Evolutionary conservation across 2,113 vertebrate genomes (phyloP).

Genomic region (Phodopus roborovskii): DNA sequence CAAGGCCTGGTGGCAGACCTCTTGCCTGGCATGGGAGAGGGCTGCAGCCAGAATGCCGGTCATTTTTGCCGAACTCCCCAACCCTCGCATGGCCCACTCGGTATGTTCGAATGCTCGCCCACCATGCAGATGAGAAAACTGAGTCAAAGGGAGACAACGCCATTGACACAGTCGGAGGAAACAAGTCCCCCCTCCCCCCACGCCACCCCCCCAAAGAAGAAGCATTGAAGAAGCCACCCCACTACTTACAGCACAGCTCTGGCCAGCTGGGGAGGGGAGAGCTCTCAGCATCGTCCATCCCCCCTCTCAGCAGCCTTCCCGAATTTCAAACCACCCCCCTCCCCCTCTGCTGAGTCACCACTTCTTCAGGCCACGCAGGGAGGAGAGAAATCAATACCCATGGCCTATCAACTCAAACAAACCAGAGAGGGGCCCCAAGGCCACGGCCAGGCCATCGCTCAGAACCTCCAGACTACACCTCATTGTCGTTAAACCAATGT

Average conservation of each 20-base stretch:
- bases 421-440: not conserved
- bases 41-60: not conserved
- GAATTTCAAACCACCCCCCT: constrained; percentile 19
- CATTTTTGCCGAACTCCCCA: not conserved
- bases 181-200: not conserved
- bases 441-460: not conserved
- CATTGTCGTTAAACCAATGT: constrained; percentile 40
- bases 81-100: not conserved
- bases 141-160: not conserved
- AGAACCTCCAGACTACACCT: constrained; percentile 42
- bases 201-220: not conserved
- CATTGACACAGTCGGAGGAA: not conserved
- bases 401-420: constrained; percentile 65
- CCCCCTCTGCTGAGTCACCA: constrained; percentile 52
- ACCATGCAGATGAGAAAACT: constrained; percentile 5
- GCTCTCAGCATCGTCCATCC: not conserved
- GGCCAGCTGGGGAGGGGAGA: not conserved
- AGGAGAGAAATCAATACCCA: constrained; percentile 56
- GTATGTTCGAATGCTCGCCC: not conserved
- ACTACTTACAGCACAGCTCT: not conserved
- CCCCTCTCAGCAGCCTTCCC: not conserved
- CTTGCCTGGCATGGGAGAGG: not conserved
- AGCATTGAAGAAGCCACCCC: not conserved
- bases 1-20: not conserved
- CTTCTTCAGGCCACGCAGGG: not conserved